Evolutionary conservation across 2,888 invertebrate species (phyloP), one percentile per base, ranked within the genome.

Genomic region (Drosophila peninsularis): DNA sequence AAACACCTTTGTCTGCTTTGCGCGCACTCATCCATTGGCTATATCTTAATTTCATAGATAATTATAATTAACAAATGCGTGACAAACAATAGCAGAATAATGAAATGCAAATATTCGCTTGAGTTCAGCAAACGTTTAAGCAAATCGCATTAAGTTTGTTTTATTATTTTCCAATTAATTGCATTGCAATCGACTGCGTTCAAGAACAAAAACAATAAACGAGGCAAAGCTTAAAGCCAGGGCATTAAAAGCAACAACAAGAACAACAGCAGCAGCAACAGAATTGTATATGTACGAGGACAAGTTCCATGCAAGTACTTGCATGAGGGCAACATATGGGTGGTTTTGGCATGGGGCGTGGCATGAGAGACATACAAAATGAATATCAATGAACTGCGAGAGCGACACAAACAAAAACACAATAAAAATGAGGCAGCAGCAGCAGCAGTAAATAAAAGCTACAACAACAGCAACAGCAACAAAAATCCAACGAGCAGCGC

Each of bases 341-440:
- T 60, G 60, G 24, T 41, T 19, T 37, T 63, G 65, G 58, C 30
- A 53, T 45, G 72, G 75, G 79, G 79, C 80, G 82, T 80, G 82
- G 69, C 76, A 44, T 64, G 60, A 70, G 57, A 62, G 56, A 71
- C 66, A 75, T 71, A 75, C 62, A 71, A 75, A 79, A 66, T 79
- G 82, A 71, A 76, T 76, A 78, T 75, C 82, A 81, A 74, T 85
- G 85, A 87, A 82, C 84, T 75, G 80, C 75, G 66, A 55, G 58
- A 80, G 75, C 56, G 54, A 56, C 41, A 63, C 34, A 45, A 56
- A 36, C 42, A 42, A 50, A 72, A 62, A 58, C 39, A 70, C 61
- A 75, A 76, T 55, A 62, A 69, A 61, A 66, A 57, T 57, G 56
- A 68, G 56, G 36, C 56, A 63, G 44, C 63, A 61, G 56, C 63